Evolutionary conservation across 2,888 invertebrate species (phyloP), one percentile per base, ranked within the genome.

Genomic region (Epistrophella euchroma): DNA sequence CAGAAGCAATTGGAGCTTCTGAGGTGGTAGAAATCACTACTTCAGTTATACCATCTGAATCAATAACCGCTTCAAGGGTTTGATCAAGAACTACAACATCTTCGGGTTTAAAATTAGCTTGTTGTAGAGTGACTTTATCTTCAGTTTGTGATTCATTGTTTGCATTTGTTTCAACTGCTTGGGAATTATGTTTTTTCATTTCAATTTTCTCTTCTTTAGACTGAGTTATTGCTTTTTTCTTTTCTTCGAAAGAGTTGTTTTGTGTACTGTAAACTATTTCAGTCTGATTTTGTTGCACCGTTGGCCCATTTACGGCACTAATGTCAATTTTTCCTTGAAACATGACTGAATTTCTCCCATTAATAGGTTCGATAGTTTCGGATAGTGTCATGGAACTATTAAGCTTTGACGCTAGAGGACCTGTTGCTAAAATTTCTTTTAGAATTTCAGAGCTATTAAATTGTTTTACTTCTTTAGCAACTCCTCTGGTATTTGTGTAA

Each of bases 191-290:
- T n/a, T 28, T 28, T 15, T 50, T 15, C 0, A 1, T 19, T 19
- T 19, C 4, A 37, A 37, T 7, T 7, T 7, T 17, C 0, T 35
- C 37, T 2, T 19, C 7, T 15, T 19, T 11, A 37, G 37, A 22
- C 15, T 9, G 35, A 1, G 35, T 7, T 52, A 0, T 1, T n/a
- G n/a, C 15, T 7, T 25, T 4, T 0, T 9, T 7, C 0, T 0
- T 3, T 15, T 25, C 4, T 52, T 6, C 15, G 1, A 52, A 52
- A 52, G 52, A 52, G 28, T 52, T 3, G 15, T 25, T 52, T 5
- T 22, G 2, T 10, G 35, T 6, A 3, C 22, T 13, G 4, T 58
- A 2, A 15, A 10, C 37, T 15, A 10, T 1, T 35, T 56, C 25
- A 17, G 2, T 10, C 9, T 25, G 13, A 25, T 52, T 52, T 52